A percentile compares a stretch with the other conserved stretches of the same genome.
phyloP scores from a whole-genome alignment of 2,113 vertebrate species.

The Scomber colias region DNA sequence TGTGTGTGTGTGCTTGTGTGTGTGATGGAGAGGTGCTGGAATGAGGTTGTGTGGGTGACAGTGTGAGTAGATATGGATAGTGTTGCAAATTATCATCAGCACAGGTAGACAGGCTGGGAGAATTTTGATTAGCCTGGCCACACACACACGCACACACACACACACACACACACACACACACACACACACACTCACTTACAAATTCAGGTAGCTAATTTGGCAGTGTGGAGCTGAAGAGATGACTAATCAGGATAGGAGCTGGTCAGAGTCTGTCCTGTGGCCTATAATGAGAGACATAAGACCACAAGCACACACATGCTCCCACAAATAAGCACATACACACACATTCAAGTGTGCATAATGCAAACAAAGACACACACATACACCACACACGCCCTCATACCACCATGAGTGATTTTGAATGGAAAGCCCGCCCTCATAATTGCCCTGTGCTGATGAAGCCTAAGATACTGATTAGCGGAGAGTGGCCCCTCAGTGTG shows the following conservation, averaged over 20 bases:
- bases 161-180: constrained; percentile 26
- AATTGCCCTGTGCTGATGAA: constrained; percentile 46
- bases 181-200: constrained; percentile 11
- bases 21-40: constrained; percentile 41
- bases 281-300: constrained; percentile 64
- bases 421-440: constrained; percentile 35
- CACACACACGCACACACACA: constrained; percentile 10
- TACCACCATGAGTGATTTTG: constrained; percentile 27
- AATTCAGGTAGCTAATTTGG: constrained; percentile 65
- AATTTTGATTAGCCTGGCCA: constrained; percentile 72
- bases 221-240: constrained; percentile 52
- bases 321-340: constrained; percentile 2
- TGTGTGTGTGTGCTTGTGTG: constrained; percentile 25
- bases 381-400: constrained; percentile 17
- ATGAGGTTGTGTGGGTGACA: constrained; percentile 59
- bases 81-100: constrained; percentile 69
- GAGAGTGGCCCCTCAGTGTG: constrained; percentile 42
- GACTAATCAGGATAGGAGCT: constrained; percentile 67
- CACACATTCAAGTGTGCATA: not conserved
- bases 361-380: constrained; percentile 19
- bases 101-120: constrained; percentile 58
- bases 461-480: constrained; percentile 63
- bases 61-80: constrained; percentile 52
- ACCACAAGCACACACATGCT: constrained; percentile 33
- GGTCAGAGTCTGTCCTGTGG: constrained; percentile 68